Conservation (phyloP, 2,113 vertebrate genomes). For the Melozone crissalis region DNA sequence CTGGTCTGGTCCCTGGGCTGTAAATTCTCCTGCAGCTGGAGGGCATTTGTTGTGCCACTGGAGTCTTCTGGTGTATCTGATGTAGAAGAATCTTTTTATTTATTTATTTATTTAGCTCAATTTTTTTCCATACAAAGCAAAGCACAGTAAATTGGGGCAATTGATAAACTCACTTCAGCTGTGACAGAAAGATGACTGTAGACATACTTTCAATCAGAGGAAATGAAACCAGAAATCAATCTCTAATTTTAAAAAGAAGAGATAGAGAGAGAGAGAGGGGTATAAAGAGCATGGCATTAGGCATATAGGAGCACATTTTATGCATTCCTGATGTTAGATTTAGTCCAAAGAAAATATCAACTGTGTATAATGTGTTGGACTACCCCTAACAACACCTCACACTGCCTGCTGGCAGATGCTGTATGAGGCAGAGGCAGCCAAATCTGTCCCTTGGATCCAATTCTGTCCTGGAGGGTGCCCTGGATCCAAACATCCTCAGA, state of each 20-base stretch:
- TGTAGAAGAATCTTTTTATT: neutral
- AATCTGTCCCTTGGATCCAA: neutral
- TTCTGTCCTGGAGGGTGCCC: neutral
- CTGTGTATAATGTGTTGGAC: neutral
- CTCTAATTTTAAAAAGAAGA: neutral
- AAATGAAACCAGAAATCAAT: neutral
- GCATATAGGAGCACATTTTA: neutral
- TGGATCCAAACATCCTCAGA: neutral
- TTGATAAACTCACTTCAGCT: neutral
- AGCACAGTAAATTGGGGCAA: neutral
- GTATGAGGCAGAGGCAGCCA: neutral
- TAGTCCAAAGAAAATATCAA: neutral
- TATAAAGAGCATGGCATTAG: neutral
- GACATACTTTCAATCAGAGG: neutral
- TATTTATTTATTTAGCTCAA: neutral
- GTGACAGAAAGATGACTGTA: neutral
- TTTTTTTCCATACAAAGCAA: neutral
- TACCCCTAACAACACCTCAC: accelerated
- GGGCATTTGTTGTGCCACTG: neutral
- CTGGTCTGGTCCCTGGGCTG: neutral
- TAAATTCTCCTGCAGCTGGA: neutral
- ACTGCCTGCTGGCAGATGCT: no score
- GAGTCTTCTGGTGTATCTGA: neutral
- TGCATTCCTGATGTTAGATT: neutral
- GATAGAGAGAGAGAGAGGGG: accelerated